A percentile compares a stretch with the other conserved stretches of the same genome.
These are phyloP conservation scores for Telmatochromis brichardi DNA, from an alignment of 2,113 vertebrate species.

Conservation along the genomic window DNA sequence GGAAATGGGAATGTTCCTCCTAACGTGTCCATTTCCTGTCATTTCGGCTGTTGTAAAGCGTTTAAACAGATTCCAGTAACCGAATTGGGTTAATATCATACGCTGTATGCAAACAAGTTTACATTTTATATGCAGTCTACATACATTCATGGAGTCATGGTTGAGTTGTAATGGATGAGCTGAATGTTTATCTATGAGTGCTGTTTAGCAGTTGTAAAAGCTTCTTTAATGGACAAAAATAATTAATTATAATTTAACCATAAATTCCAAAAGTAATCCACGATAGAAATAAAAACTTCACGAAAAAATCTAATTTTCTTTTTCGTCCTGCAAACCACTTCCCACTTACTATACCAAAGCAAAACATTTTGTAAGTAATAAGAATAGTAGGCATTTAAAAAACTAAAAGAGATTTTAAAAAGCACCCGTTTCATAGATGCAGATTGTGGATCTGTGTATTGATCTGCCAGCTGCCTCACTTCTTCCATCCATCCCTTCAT, in stretches of 20 bases:
- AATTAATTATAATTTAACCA: background rate
- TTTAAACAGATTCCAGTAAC: background rate
- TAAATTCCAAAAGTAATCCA: background rate
- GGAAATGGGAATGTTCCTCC: background rate
- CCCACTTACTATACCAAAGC: background rate
- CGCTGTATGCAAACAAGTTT: background rate
- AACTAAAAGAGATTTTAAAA: background rate
- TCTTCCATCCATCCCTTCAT: conserved; percentile 37
- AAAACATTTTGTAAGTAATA: background rate
- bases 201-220: background rate
- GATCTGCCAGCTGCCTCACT: conserved; percentile 50
- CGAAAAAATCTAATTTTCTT: background rate
- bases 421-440: conserved; percentile 39
- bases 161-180: background rate
- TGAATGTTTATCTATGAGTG: background rate
- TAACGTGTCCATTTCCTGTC: background rate
- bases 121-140: background rate
- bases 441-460: conserved; percentile 61
- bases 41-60: background rate
- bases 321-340: background rate
- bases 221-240: background rate
- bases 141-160: background rate
- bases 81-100: background rate
- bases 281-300: background rate
- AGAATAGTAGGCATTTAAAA: background rate